Conservation (phyloP, 2,113 vertebrate species). For the Microcebus jonahi region DNA sequence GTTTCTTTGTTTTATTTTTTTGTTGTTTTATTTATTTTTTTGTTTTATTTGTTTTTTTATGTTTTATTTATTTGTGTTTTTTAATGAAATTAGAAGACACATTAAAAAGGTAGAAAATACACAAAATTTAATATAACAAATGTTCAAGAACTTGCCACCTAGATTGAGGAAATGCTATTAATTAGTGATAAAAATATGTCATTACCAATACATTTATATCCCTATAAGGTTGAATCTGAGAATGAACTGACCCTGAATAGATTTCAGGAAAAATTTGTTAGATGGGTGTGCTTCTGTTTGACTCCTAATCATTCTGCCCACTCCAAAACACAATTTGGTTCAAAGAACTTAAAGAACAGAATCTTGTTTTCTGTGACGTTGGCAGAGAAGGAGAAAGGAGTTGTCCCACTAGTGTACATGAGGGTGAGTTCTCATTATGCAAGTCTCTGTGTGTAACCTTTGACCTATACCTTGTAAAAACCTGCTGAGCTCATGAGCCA, state of each 20-base stretch:
- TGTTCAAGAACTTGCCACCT: not conserved
- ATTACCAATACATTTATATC: not conserved
- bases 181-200: not conserved
- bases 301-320: not conserved
- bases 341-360: not conserved
- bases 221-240: not conserved
- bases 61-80: not conserved
- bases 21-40: too few species aligned
- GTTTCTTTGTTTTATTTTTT: too few species aligned
- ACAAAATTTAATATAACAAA: constrained; percentile 1
- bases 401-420: not conserved
- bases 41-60: too few species aligned
- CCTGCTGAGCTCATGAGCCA: not conserved
- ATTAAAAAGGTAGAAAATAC: constrained; percentile 25
- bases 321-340: not conserved
- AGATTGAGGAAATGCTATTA: constrained; percentile 19
- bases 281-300: not conserved
- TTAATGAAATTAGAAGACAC: not conserved
- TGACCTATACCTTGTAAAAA: constrained; percentile 37
- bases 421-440: not conserved
- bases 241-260: not conserved
- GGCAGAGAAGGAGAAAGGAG: not conserved
- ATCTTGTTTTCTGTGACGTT: not conserved
- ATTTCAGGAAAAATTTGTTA: not conserved
- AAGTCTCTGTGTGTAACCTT: not conserved